Evolutionary conservation across 2,888 invertebrate species (phyloP).

Genomic region (Patella ulyssiponensis): DNA sequence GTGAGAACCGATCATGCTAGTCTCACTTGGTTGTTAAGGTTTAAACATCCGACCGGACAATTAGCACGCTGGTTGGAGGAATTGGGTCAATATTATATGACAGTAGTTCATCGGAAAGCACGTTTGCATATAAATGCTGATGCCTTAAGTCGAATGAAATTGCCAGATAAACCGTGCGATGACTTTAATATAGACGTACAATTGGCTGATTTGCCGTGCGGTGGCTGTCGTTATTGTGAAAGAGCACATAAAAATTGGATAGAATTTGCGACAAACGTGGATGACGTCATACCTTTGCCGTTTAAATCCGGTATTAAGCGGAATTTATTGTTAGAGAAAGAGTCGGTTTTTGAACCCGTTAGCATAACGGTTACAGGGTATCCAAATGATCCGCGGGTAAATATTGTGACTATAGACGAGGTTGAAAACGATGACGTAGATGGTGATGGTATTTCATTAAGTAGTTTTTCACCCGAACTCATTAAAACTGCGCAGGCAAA

Average conservation of each 20-base stretch:
- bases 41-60: conserved; percentile 20
- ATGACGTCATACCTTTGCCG: too few species aligned
- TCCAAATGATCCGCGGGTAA: too few species aligned
- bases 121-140: not conserved
- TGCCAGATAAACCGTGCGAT: not conserved
- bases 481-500: too few species aligned
- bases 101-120: not conserved
- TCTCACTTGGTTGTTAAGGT: conserved; percentile 25
- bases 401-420: too few species aligned
- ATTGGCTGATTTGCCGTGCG: not conserved
- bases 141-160: not conserved
- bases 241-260: not conserved
- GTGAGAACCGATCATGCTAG: conserved; percentile 34
- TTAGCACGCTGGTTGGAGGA: conserved; percentile 27
- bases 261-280: too few species aligned
- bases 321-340: too few species aligned
- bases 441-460: too few species aligned
- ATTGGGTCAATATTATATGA: not conserved
- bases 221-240: not conserved
- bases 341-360: too few species aligned
- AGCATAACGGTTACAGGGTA: too few species aligned
- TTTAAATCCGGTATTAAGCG: too few species aligned
- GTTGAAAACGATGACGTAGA: too few species aligned
- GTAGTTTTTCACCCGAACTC: too few species aligned
- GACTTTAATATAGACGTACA: not conserved